Base-by-base conservation (phyloP, 2,797 vertebrate genomes). In the Sphaeramia orbicularis region DNA sequence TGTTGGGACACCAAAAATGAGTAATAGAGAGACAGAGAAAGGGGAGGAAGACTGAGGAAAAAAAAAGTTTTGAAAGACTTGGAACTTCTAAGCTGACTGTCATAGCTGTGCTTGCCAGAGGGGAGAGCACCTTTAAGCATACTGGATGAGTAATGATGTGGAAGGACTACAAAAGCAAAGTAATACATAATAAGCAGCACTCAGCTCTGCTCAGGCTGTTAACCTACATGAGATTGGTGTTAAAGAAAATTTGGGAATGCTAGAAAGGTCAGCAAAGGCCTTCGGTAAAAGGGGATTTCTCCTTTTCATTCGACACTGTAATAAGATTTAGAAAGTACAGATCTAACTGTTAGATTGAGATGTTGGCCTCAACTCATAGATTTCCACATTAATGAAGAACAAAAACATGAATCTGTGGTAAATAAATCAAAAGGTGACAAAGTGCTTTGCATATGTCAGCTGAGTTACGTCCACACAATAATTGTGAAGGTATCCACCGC, bases 81-180 rank as follows among this genome's bases (percentile, higher is more conserved):
- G 74, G 57, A 74, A 85, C 86, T 92, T 88, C 75, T 85, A 87
- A 83, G 80, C 81, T 68, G 90, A 89, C 90, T 90, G 90, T 91
- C 92, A 89, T 90, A 83, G 90, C 80, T 88, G 85, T 61, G 88
- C 90, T 90, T 91, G 91, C 92, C 89, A 86, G 89, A 93, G 92
- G 92, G 91, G 79, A 92, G 85, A 92, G 90, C 86, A 90, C 78
- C 89, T 91, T 91, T 86, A 89, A 86, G 90, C 90, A 93, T 89
- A 90, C 86, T 73, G 88, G 91, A 92, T 91, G 91, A 91, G 87
- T 76, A 83, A 89, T 75, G 63, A 87, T 90, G 90, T 86, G 88
- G 78, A 80, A 74, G 73, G 88, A 91, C 89, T 92, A 89, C 91
- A 91, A 86, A 93, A 89, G 84, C 85, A 86, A 82, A 87, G 88